phyloP scores from a whole-genome alignment of 1,140 invertebrate genomes.

The Hypothenemus hampei region DNA sequence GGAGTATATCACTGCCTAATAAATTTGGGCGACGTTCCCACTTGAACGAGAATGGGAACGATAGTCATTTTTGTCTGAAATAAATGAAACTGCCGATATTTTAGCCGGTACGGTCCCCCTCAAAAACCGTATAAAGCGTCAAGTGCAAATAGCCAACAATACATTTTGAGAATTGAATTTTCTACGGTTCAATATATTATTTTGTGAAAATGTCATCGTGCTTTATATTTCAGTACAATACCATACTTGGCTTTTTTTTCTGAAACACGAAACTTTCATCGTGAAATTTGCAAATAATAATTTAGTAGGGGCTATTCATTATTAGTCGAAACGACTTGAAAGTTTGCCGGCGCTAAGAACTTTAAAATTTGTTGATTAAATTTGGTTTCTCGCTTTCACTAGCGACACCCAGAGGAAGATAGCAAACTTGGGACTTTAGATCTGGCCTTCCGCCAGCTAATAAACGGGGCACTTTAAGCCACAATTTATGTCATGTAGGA shows the following conservation, averaged over 20 bases:
- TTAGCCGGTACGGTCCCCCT: conserved; percentile 20
- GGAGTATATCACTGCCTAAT: conserved; percentile 14
- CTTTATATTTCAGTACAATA: no score
- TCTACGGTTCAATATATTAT: conserved; percentile 34
- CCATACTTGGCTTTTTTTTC: no score
- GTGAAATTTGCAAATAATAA: conserved; percentile 25
- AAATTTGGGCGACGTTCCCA: conserved; percentile 16
- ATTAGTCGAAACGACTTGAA: conserved; percentile 24
- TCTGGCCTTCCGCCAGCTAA: conserved; percentile 28
- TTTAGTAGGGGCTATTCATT: conserved; percentile 22
- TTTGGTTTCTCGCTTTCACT: conserved; percentile 32
- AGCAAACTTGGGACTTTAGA: conserved; percentile 26
- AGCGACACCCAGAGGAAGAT: conserved; percentile 22
- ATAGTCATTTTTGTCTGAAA: conserved; percentile 23
- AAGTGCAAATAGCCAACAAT: conserved; percentile 28
- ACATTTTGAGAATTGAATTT: conserved; percentile 34
- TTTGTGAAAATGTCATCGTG: no score
- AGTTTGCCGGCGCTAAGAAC: conserved; percentile 26
- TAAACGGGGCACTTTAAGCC: conserved; percentile 28
- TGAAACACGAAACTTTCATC: conserved; percentile 2
- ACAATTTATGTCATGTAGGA: conserved; percentile 32
- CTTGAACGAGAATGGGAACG: conserved; percentile 16
- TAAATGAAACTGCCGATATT: conserved; percentile 26
- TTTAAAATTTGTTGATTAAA: conserved; percentile 35
- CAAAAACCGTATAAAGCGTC: conserved; percentile 28